A percentile compares a stretch with the other conserved stretches of the same genome.
phyloP scores from a whole-genome alignment of 2,797 vertebrate genomes.

The Vipera latastei region DNA sequence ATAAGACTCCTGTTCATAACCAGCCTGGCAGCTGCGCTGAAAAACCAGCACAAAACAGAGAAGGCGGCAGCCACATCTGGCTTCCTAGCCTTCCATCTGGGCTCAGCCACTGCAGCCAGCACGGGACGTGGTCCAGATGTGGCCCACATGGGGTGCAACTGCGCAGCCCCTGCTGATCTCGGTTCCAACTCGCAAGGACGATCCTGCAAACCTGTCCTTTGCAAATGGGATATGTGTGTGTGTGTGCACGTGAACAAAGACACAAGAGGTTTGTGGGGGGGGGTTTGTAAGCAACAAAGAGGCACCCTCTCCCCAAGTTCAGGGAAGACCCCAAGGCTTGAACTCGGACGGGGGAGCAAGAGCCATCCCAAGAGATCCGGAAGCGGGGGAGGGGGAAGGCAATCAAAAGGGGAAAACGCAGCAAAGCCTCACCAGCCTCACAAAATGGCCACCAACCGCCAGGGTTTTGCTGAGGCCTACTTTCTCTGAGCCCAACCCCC shows the following conservation, averaged over 20 bases:
- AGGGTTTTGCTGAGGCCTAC: neutral
- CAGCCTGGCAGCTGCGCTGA: neutral
- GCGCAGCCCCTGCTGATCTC: neutral
- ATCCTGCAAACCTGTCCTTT: neutral
- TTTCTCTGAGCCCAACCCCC: neutral
- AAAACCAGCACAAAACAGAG: neutral
- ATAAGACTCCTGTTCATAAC: neutral
- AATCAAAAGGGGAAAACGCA: neutral
- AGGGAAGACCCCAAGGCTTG: neutral
- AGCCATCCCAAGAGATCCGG: neutral
- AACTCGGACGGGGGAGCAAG: neutral
- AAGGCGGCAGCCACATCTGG: neutral
- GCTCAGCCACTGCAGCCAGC: neutral
- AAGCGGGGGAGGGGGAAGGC: neutral
- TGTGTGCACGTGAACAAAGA: too few species aligned
- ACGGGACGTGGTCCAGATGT: neutral
- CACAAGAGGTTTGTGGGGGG: too few species aligned
- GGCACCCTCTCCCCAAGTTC: too few species aligned
- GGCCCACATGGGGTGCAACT: too few species aligned
- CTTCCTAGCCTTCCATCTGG: neutral
- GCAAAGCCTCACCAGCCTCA: neutral
- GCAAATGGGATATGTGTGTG: too few species aligned
- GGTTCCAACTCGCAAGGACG: neutral
- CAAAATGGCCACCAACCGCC: neutral
- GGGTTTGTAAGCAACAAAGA: too few species aligned